Evolutionary conservation across 2,888 invertebrate genomes (phyloP), one percentile per base, ranked within the genome.

Genomic region (Drosophila nigritarsus): DNA sequence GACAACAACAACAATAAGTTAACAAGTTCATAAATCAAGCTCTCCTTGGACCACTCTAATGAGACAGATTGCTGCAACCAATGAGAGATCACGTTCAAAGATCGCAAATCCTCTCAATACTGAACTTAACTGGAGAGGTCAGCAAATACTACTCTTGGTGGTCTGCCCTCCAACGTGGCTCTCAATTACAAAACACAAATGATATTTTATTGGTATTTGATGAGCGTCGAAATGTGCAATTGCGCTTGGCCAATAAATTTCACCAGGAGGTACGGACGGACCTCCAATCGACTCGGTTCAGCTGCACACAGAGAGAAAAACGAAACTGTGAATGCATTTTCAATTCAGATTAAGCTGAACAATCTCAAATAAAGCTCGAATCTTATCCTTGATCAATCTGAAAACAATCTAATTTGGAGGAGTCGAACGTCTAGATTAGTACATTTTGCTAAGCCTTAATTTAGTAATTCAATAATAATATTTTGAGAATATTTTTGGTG

Each of bases 141-240:
- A 71, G 36, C 32, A 27, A 24, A n/a, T 38, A 27, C 51, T 15
- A 38, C 50, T 60, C 49, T 49, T 54, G 85, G 82, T 84, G 84
- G 81, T 81, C 81, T 51, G 53, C 64, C 51, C 48, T 20, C 56
- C 30, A 32, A 29, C 30, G 27, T 38, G n/a, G 50, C 36, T 59
- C 66, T 76, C 85, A 89, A 85, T 86, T 86, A 85, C 87, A 82
- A 60, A 80, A 78, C 82, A 84, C 82, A 87, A 86, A 89, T 89
- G 89, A 89, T 87, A 89, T 89, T 86, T 86, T 86, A 86, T 86
- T 82, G 89, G 65, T 82, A 87, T 89, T 86, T 86, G 85, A 86
- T 85, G 89, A 87, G 85, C 87, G 73, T 80, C 75, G 82, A 84
- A 67, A 61, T 81, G 85, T 79, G 87, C 83, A 84, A 84, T 88